Evolutionary conservation across 2,888 invertebrate species (phyloP).

Genomic region (Perizoma affinitatum): DNA sequence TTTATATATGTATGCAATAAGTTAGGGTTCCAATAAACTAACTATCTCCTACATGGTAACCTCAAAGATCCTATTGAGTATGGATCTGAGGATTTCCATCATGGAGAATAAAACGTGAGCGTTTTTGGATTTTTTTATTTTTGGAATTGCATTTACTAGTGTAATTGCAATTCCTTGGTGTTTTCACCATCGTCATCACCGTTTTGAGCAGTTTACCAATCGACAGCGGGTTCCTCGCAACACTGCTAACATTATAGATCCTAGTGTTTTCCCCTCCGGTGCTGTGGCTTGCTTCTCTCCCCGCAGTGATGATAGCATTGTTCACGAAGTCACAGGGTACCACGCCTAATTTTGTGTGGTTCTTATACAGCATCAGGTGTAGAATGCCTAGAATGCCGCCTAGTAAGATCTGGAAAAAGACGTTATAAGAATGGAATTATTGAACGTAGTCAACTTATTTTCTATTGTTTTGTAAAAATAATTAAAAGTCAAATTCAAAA

Average conservation of each 20-base stretch:
- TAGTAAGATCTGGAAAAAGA: neutral
- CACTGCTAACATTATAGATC: constrained; percentile 9
- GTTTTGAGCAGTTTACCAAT: neutral
- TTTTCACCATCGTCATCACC: no score
- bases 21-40: no score
- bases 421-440: neutral
- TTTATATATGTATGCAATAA: no score
- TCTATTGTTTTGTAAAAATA: no score
- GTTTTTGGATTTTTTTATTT: no score
- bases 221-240: neutral
- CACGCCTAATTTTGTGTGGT: neutral
- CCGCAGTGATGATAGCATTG: constrained; percentile 8
- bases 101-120: no score
- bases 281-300: neutral
- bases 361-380: constrained; percentile 1
- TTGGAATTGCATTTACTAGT: no score
- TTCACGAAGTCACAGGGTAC: constrained; percentile 21
- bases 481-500: no score
- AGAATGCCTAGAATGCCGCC: constrained; percentile 29
- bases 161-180: no score
- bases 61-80: no score
- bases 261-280: neutral
- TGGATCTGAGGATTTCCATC: no score
- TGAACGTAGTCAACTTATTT: neutral
- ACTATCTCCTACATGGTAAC: no score